Evolutionary conservation across 2,113 vertebrate species (phyloP), one percentile per base, ranked within the genome.

Genomic region (Paramormyrops kingsleyae): DNA sequence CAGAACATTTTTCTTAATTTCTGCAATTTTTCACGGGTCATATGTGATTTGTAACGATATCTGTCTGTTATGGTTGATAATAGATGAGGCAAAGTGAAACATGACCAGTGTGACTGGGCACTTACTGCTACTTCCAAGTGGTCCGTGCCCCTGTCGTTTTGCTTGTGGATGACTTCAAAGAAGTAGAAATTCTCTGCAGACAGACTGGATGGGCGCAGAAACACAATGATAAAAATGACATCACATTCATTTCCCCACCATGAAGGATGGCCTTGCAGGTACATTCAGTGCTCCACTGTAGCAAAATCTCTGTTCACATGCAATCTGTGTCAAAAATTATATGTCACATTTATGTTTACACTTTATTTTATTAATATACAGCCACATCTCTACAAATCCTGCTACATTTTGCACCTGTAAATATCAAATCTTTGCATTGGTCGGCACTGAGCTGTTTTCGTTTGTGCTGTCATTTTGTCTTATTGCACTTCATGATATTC

Each of bases 151-250:
- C 91, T 92, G 46, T 96, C 91, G 0, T 98, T 94, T 92, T 99
- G 98, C 92, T 99, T 98, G 95, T 99, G 97, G 47, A 99, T 94
- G 80, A 99, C 94, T 94, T 99, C 98, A 89, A 99, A 99, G 91
- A 97, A 99, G 94, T 99, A 99, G 93, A 92, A 97, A 90, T 52
- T 94, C 86, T 94, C 89, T 1, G 96, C 92, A 50, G 94, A 96
- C 89, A 99, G 92, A 92, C 98, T 99, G 94, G 0, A 70, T 0
- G 66, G 66, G 66, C 9, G 93, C 19, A 92, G 66, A 46, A 35
- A 31, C 5, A 59, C 17, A 56, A 6, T 24, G 52, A 87, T 13
- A 87, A 89, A 88, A 83, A 83, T 56, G 62, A 88, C 42, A 24
- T 47, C 21, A 13, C 21, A n/a, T 35, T 5, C 59, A 24, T 62